A percentile compares a stretch with the other conserved stretches of the same genome.
Evolutionary conservation across 2,888 invertebrate species (phyloP).

Genomic region (Serrognathus titanus): DNA sequence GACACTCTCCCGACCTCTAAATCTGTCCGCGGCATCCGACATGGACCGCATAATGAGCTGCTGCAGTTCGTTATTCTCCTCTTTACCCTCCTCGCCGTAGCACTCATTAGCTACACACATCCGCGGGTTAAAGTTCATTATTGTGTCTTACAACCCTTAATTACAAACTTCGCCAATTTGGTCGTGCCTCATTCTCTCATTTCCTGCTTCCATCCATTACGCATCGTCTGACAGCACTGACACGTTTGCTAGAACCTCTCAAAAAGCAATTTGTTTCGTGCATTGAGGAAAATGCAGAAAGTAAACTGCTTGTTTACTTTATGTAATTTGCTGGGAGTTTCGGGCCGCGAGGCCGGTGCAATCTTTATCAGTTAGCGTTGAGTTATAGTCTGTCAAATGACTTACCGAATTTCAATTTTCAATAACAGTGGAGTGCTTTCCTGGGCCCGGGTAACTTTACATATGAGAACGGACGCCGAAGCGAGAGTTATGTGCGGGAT

Average conservation of each 20-base stretch:
- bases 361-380: conserved; percentile 43
- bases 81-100: conserved; percentile 15
- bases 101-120: conserved; percentile 26
- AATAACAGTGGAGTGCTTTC: conserved; percentile 45
- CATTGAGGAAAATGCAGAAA: conserved; percentile 24
- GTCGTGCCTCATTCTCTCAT: conserved; percentile 24
- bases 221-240: conserved; percentile 28
- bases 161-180: conserved; percentile 30
- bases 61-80: conserved; percentile 23
- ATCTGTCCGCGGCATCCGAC: conserved; percentile 39
- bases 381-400: conserved; percentile 46
- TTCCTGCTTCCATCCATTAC: conserved; percentile 30
- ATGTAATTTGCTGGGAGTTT: conserved; percentile 26
- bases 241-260: conserved; percentile 26
- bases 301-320: conserved; percentile 25
- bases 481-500: conserved; percentile 47
- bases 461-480: conserved; percentile 19
- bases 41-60: conserved; percentile 37
- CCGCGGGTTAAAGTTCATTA: conserved; percentile 28
- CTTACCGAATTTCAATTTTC: conserved; percentile 49
- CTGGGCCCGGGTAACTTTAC: conserved; percentile 20
- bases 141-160: conserved; percentile 26
- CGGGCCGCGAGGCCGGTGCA: conserved; percentile 22
- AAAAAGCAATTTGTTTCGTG: conserved; percentile 30
- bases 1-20: conserved; percentile 37